phyloP scores from a whole-genome alignment of 2,888 invertebrate species.

The Sthenelais limicola region DNA sequence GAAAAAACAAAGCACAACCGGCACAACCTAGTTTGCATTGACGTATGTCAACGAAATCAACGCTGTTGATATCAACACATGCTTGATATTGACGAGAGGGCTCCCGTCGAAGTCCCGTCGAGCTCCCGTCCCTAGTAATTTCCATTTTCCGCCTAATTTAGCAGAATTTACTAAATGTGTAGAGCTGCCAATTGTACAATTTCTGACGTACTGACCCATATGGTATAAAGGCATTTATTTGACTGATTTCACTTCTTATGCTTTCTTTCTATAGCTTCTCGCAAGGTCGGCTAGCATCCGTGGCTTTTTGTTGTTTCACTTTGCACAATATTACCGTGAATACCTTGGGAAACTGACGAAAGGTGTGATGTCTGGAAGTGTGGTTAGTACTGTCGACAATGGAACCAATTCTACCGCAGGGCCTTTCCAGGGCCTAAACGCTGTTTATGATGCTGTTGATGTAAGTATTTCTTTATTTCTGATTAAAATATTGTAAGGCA shows the following conservation, averaged over 20 bases:
- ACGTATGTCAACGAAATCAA: too few relatives aligned
- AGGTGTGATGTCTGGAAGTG: conserved; percentile 53
- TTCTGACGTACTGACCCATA: not conserved
- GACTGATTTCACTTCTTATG: not conserved
- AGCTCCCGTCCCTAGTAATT: too few relatives aligned
- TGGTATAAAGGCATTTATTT: too few relatives aligned
- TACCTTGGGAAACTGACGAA: conserved; percentile 57
- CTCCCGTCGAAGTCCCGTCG: too few relatives aligned
- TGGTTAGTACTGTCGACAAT: conserved; percentile 60
- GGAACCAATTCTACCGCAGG: conserved; percentile 56
- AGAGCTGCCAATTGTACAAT: not conserved
- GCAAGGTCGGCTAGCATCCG: conserved; percentile 63
- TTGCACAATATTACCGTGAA: conserved; percentile 50
- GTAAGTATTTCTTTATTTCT: conserved; percentile 48
- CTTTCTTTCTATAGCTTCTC: conserved; percentile 55
- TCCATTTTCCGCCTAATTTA: not conserved
- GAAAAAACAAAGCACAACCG: too few relatives aligned
- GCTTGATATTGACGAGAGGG: too few relatives aligned
- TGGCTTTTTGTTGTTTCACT: conserved; percentile 66
- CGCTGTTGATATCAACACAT: too few relatives aligned
- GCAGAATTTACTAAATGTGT: not conserved
- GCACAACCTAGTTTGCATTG: too few relatives aligned
- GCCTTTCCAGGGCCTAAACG: conserved; percentile 61
- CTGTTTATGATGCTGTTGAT: conserved; percentile 63
- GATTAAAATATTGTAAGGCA: not conserved